phyloP scores from a whole-genome alignment of 2,113 vertebrate genomes.

The Callopanchax toddi region DNA sequence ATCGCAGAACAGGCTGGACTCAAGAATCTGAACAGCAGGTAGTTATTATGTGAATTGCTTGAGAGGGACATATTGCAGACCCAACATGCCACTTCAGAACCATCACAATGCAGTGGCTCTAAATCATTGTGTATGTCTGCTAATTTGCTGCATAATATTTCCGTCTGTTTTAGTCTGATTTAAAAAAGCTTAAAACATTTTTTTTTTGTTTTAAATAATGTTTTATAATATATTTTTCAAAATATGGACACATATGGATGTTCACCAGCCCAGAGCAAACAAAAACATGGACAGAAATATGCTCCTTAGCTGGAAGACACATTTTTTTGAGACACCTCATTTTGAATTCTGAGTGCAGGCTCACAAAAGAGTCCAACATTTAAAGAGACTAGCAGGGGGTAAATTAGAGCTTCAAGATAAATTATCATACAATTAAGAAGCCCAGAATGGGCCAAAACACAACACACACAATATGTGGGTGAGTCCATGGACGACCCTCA shows the following conservation, averaged over 20 bases:
- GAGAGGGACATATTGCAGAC: slow-evolving; percentile 78
- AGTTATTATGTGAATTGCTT: slow-evolving; percentile 80
- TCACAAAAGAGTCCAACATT: slow-evolving; percentile 87
- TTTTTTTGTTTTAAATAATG: neutral
- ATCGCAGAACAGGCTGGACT: slow-evolving; percentile 81
- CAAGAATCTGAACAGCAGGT: slow-evolving; percentile 82
- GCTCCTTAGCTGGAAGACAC: slow-evolving; percentile 79
- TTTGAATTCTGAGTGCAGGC: slow-evolving; percentile 88
- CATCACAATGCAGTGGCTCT: slow-evolving; percentile 61
- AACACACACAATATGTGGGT: slow-evolving; percentile 69
- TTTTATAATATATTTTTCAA: too few species aligned
- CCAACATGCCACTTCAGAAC: slow-evolving; percentile 70
- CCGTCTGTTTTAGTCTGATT: neutral
- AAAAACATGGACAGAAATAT: too few species aligned
- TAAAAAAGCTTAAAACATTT: neutral
- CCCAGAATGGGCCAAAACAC: slow-evolving; percentile 86
- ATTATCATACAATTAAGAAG: slow-evolving; percentile 91
- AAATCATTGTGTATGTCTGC: slow-evolving; percentile 38
- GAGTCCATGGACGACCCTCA: too few species aligned
- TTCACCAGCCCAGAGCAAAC: slow-evolving; percentile 72
- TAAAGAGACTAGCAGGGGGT: slow-evolving; percentile 87
- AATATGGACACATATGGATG: slow-evolving; percentile 66
- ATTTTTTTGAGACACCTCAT: slow-evolving; percentile 81
- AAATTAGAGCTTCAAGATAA: slow-evolving; percentile 94
- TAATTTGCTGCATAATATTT: slow-evolving; percentile 49